Evolutionary conservation across 1,140 invertebrate species (phyloP).

Genomic region (Caligus rogercresseyi): DNA sequence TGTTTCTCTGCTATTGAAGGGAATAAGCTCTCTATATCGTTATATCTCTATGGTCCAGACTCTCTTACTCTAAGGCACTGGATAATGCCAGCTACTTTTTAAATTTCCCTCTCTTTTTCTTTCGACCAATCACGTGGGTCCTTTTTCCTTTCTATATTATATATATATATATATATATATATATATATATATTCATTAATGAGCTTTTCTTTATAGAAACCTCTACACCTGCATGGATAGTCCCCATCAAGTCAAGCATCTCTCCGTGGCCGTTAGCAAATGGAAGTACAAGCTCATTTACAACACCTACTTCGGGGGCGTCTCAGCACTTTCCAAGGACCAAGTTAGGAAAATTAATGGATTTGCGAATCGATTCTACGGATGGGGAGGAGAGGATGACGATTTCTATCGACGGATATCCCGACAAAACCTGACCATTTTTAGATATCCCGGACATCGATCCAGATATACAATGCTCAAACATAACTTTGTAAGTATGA

Average conservation of each 20-base stretch:
- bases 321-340: slow-evolving; percentile 58
- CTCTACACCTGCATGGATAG: slow-evolving; percentile 7
- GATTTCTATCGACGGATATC: slow-evolving; percentile 26
- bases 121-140: too few species aligned
- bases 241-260: neutral
- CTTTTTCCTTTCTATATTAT: too few species aligned
- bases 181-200: too few species aligned
- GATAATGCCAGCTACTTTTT: too few species aligned
- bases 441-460: slow-evolving; percentile 63
- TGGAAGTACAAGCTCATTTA: slow-evolving; percentile 17
- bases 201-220: neutral
- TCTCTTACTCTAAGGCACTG: too few species aligned
- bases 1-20: too few species aligned
- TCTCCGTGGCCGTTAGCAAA: slow-evolving; percentile 3
- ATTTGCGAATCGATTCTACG: slow-evolving; percentile 32
- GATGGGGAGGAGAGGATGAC: slow-evolving; percentile 35
- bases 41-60: too few species aligned
- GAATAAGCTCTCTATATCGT: too few species aligned
- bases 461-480: slow-evolving; percentile 77
- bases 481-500: slow-evolving; percentile 38
- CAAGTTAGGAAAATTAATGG: slow-evolving; percentile 45
- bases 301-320: slow-evolving; percentile 41
- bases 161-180: too few species aligned
- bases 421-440: slow-evolving; percentile 26
- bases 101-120: too few species aligned